Conservation (phyloP, 2,888 invertebrate genomes). For the Teinopalpus imperialis region DNA sequence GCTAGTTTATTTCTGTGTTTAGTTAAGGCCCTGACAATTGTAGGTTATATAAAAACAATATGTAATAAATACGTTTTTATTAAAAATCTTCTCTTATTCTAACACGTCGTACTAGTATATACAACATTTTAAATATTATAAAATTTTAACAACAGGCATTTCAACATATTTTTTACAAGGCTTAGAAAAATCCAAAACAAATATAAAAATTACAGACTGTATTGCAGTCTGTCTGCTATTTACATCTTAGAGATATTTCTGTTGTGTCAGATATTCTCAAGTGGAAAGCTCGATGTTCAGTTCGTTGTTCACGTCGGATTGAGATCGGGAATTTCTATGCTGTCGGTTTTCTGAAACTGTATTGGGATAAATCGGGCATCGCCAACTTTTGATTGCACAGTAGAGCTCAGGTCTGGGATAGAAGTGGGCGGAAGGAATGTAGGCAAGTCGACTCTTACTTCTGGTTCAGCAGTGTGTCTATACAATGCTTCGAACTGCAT, state of each 20-base stretch:
- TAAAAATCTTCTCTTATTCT: constrained; percentile 62
- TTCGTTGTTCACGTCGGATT: constrained; percentile 36
- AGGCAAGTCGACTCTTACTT: constrained; percentile 80
- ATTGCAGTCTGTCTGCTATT: neutral
- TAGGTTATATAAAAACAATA: constrained; percentile 26
- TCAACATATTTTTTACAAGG: constrained; percentile 8
- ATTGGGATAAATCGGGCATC: constrained; percentile 60
- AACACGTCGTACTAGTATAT: constrained; percentile 47
- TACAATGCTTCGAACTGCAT: constrained; percentile 76
- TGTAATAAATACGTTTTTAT: constrained; percentile 75
- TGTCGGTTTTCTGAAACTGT: constrained; percentile 42
- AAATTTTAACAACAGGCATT: constrained; percentile 27
- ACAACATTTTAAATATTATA: constrained; percentile 35
- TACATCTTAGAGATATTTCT: constrained; percentile 2
- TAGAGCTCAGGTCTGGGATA: constrained; percentile 33
- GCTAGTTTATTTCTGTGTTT: constrained; percentile 20
- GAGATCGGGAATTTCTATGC: constrained; percentile 34
- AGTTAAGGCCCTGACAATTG: constrained; percentile 4
- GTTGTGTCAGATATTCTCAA: neutral
- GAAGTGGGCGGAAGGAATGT: constrained; percentile 77
- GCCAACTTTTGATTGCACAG: constrained; percentile 27
- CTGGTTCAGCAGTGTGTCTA: constrained; percentile 63
- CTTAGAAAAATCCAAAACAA: constrained; percentile 1
- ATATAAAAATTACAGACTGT: neutral
- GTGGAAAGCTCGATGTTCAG: neutral